Evolutionary conservation across 2,888 invertebrate species (phyloP).

Genomic region (Trichogramma dendrolimi): DNA sequence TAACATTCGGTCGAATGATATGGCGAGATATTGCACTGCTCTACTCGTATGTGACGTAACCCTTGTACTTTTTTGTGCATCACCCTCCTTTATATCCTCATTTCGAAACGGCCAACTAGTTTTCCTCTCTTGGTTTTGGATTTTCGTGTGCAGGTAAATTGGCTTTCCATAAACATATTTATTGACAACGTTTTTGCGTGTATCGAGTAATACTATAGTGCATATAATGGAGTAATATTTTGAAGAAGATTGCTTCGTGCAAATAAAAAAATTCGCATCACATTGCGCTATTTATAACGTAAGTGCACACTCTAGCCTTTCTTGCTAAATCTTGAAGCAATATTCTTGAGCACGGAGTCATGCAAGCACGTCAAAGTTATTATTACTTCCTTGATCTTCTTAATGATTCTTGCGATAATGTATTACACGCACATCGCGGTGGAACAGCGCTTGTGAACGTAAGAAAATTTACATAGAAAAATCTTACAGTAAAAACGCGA

Average conservation of each 20-base stretch:
- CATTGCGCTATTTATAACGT: neutral
- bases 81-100: neutral
- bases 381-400: conserved; percentile 29
- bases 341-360: neutral
- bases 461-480: conserved; percentile 1
- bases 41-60: neutral
- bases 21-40: neutral
- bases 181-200: no score
- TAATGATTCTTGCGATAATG: conserved; percentile 18
- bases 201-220: no score
- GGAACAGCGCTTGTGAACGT: neutral
- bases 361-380: conserved; percentile 24
- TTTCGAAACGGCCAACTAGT: no score
- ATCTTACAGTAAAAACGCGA: conserved; percentile 10
- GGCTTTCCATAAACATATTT: no score
- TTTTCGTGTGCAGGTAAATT: no score
- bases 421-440: conserved; percentile 10
- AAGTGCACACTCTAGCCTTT: neutral
- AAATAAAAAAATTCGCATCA: no score
- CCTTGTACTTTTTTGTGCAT: neutral
- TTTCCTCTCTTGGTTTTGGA: no score
- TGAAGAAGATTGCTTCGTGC: no score
- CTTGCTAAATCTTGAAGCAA: neutral
- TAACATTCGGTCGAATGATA: no score
- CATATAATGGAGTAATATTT: no score